Evolutionary conservation across 2,113 vertebrate species (phyloP).

Genomic region (Hymenochirus boettgeri): DNA sequence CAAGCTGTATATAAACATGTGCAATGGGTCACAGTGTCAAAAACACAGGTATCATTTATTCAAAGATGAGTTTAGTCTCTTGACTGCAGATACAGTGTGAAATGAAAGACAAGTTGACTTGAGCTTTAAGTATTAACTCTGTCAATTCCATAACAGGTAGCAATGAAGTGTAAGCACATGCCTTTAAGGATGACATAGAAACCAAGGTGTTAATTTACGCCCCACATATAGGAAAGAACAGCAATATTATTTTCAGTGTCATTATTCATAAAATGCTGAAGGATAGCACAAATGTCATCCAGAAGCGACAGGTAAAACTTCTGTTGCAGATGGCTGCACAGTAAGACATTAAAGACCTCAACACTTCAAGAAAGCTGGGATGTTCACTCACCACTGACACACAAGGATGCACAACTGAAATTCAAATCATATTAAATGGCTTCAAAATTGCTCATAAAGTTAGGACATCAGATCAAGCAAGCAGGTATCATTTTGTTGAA

Average conservation of each 20-base stretch:
- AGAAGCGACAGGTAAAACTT: conserved; percentile 48
- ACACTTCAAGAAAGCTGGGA: conserved; percentile 38
- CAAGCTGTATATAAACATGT: conserved; percentile 26
- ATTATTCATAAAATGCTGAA: conserved; percentile 38
- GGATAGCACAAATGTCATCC: conserved; percentile 29
- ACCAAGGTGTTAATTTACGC: background rate
- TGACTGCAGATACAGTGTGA: conserved; percentile 2
- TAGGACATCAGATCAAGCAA: conserved; percentile 41
- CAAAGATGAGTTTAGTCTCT: conserved; percentile 16
- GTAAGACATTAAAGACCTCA: conserved; percentile 41
- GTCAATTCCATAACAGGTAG: background rate
- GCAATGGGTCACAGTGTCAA: conserved; percentile 23
- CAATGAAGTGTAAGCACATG: background rate
- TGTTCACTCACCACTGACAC: conserved; percentile 44
- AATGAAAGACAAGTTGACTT: conserved; percentile 21
- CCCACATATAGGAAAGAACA: conserved; percentile 7
- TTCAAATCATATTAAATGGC: conserved; percentile 47
- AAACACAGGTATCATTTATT: conserved; percentile 8
- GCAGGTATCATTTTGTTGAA: conserved; percentile 30
- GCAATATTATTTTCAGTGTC: conserved; percentile 18
- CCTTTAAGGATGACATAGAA: background rate
- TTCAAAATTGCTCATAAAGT: conserved; percentile 42
- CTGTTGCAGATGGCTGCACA: conserved; percentile 48
- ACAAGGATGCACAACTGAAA: conserved; percentile 46
- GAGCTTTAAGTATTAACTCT: background rate